A percentile compares a stretch with the other conserved stretches of the same genome.
Conservation (phyloP, 2,113 vertebrate species). For the Phodopus roborovskii region DNA sequence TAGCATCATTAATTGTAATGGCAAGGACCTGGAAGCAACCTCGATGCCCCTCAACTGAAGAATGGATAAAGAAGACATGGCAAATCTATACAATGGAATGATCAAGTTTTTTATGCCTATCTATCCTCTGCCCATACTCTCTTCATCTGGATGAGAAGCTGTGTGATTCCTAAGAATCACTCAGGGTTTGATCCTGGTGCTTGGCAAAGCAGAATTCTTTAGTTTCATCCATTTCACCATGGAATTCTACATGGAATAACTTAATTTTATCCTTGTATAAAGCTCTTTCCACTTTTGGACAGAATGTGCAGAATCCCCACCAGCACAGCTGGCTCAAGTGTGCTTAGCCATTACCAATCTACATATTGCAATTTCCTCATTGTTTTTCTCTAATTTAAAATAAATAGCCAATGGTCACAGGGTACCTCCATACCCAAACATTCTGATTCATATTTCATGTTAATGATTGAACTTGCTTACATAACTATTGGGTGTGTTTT, state of each 20-base stretch:
- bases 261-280: not conserved
- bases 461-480: not conserved
- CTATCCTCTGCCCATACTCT: not conserved
- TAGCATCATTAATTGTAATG: no score
- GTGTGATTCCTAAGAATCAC: not conserved
- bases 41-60: no score
- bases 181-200: not conserved
- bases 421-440: accelerated
- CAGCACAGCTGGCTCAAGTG: not conserved
- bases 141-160: not conserved
- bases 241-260: not conserved
- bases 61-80: no score
- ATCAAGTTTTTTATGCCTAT: not conserved
- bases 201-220: not conserved
- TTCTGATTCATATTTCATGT: not conserved
- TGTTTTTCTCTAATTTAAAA: not conserved
- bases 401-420: not conserved
- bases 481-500: not conserved
- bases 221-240: not conserved
- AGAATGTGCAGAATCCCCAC: not conserved
- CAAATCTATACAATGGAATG: no score
- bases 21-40: no score
- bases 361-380: not conserved
- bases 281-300: not conserved
- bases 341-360: not conserved